Conservation (phyloP, 2,888 invertebrate genomes). For the Sisyra terminalis region DNA sequence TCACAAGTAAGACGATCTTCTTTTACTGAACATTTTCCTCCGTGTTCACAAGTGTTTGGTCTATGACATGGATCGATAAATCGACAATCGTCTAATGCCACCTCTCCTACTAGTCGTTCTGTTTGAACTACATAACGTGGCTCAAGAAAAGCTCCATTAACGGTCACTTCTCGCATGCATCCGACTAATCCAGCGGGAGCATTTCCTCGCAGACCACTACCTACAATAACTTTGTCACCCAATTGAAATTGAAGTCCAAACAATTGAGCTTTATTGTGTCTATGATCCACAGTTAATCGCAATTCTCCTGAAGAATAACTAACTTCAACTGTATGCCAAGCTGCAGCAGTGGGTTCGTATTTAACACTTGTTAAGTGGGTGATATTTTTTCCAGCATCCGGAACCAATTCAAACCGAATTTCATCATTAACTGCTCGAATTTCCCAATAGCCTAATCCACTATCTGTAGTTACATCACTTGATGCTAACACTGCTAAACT, state of each 20-base stretch:
- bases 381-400: slow-evolving; percentile 56
- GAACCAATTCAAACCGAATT: slow-evolving; percentile 65
- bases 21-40: slow-evolving; percentile 76
- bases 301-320: slow-evolving; percentile 60
- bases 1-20: slow-evolving; percentile 80
- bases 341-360: slow-evolving; percentile 54
- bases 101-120: slow-evolving; percentile 71
- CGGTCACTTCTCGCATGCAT: slow-evolving; percentile 76
- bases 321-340: slow-evolving; percentile 71
- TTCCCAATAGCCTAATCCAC: slow-evolving; percentile 75
- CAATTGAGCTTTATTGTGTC: slow-evolving; percentile 40
- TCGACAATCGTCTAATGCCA: slow-evolving; percentile 77
- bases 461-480: slow-evolving; percentile 56
- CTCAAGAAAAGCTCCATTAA: slow-evolving; percentile 67
- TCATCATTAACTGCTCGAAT: slow-evolving; percentile 72
- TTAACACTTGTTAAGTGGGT: slow-evolving; percentile 67
- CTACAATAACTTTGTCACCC: slow-evolving; percentile 42
- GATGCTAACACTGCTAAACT: slow-evolving; percentile 74
- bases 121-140: slow-evolving; percentile 58
- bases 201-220: slow-evolving; percentile 53
- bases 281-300: slow-evolving; percentile 57
- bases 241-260: slow-evolving; percentile 22
- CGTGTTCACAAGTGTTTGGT: slow-evolving; percentile 86
- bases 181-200: slow-evolving; percentile 69
- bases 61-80: slow-evolving; percentile 79